Evolutionary conservation across 2,888 invertebrate genomes (phyloP), one percentile per base, ranked within the genome.

Genomic region (Cantharis flavilabris): DNA sequence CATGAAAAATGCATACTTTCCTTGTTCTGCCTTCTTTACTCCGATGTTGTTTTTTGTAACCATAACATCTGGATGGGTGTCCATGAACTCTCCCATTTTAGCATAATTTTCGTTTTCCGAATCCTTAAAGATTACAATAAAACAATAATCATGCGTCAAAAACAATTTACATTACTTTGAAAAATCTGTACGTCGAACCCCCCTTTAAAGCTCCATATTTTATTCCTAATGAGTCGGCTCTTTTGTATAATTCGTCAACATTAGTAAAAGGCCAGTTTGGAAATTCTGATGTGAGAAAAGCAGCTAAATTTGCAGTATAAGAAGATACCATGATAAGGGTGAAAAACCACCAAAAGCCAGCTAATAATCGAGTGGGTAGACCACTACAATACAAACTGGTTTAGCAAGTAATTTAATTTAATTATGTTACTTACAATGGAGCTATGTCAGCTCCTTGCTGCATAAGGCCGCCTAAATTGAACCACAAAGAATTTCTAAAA

Each of bases 251-350:
- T 86, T 97, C 97, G 75, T 95, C 94, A 0, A 96, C 96, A 86
- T 92, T 93, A 83, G 94, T 92, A 70, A 95, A 94, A 0, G 93
- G 92, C 76, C 91, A 92, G 73, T 91, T 91, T 10, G 92, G 90
- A 0, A 92, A 92, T 87, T 97, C 97, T 0, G 96, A 93, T 0
- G 97, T 97, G 13, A 97, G 89, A 86, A 96, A 97, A 2, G 97
- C 97, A 63, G 97, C 97, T 80, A 97, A 90, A 88, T 97, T 97
- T 11, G 97, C 97, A 0, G 97, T 97, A 86, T 97, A 97, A 0
- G 97, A 96, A 0, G 94, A 92, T 1, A 95, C 94, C 91, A 96
- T 94, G 84, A 97, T 96, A 62, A 97, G 89, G 0, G 95, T 96
- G 86, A 97, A 97, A 85, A 97, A 97, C 95, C 96, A 96, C 96